phyloP scores from a whole-genome alignment of 2,113 vertebrate genomes.

The Varanus salvator region DNA sequence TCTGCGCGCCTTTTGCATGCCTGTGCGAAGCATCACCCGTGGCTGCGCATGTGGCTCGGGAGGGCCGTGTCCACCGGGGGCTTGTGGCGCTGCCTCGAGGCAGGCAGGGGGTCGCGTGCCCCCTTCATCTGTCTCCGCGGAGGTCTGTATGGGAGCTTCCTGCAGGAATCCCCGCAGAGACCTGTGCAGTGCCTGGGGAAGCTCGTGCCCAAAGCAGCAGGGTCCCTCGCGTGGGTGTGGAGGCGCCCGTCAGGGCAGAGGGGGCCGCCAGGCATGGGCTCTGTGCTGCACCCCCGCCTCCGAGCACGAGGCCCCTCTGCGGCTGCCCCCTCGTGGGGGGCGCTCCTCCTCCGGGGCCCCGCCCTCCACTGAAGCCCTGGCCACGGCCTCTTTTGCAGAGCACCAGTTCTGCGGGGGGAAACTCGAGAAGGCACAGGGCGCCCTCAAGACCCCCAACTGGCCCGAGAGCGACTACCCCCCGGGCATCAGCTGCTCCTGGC shows the following conservation, averaged over 20 bases:
- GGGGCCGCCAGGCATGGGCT: neutral
- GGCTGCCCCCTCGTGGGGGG: too few species aligned
- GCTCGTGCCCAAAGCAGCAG: accelerated
- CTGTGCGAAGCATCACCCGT: neutral
- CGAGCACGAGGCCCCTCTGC: too few species aligned
- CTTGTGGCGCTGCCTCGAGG: too few species aligned
- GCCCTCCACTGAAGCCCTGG: neutral
- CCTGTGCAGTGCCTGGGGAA: neutral
- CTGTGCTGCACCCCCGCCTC: too few species aligned
- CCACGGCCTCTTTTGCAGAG: conserved; percentile 73
- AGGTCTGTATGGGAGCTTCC: neutral
- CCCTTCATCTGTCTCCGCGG: neutral
- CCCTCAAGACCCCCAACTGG: conserved; percentile 91
- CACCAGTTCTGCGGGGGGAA: conserved; percentile 90
- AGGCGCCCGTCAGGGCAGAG: too few species aligned
- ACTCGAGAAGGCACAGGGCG: conserved; percentile 85
- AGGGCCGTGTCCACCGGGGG: neutral
- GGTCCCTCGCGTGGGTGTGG: neutral
- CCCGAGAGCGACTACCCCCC: conserved; percentile 89
- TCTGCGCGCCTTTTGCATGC: neutral
- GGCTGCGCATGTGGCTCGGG: neutral
- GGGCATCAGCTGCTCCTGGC: conserved; percentile 94
- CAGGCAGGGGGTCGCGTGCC: neutral
- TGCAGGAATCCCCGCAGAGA: neutral
- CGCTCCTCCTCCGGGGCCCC: too few species aligned